Conservation (phyloP, 2,113 vertebrate genomes). For the Gnathochromis pfefferi region DNA sequence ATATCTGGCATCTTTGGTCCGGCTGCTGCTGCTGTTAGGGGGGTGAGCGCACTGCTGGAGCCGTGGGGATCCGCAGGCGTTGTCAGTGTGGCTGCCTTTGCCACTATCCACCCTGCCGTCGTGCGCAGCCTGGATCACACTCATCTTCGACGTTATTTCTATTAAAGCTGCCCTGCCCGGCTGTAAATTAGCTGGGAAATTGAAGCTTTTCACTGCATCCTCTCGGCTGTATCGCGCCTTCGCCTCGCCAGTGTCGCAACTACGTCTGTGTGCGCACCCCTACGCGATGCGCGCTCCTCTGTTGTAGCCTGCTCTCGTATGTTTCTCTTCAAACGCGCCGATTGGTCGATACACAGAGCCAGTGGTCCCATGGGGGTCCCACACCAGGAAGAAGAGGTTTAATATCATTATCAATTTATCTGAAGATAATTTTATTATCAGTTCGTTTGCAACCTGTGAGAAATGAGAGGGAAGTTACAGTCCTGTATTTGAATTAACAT, state of each 20-base stretch:
- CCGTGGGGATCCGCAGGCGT: constrained; percentile 44
- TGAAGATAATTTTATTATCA: background rate
- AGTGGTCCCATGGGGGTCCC: background rate
- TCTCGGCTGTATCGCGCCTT: background rate
- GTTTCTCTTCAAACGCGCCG: constrained; percentile 6
- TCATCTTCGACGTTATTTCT: constrained; percentile 40
- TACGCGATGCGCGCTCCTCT: constrained; percentile 33
- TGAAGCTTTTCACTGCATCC: constrained; percentile 39
- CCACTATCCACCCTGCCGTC: constrained; percentile 54
- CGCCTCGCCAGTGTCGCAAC: constrained; percentile 30
- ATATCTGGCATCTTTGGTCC: constrained; percentile 58
- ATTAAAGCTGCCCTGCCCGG: background rate
- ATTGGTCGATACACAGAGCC: constrained; percentile 32
- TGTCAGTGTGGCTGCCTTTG: constrained; percentile 10
- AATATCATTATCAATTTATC: constrained; percentile 1
- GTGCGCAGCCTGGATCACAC: constrained; percentile 43
- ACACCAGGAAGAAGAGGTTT: constrained; percentile 3
- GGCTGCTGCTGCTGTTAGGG: constrained; percentile 45
- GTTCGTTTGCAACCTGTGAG: background rate
- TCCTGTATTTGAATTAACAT: background rate
- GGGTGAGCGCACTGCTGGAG: constrained; percentile 60
- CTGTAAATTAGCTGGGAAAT: background rate
- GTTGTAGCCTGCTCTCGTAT: background rate
- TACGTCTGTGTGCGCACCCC: constrained; percentile 43
- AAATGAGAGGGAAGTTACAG: background rate